Base-by-base conservation (phyloP, 2,888 invertebrate species). In the Phyllotreta cruciferae region DNA sequence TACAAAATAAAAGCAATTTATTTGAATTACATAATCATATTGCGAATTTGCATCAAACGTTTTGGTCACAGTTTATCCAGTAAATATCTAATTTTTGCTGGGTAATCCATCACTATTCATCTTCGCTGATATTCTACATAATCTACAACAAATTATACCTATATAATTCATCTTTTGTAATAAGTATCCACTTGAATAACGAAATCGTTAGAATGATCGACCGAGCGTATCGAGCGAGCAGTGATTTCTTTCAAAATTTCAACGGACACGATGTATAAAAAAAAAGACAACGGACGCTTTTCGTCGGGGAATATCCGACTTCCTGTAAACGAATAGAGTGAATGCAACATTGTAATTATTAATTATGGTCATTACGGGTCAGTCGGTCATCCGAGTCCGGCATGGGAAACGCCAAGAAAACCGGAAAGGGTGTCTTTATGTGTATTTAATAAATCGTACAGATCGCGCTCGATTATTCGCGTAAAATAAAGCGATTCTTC, bases 361-460 rank as follows among this genome's bases (percentile, higher is more conserved):
- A 72, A 72, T 72, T 69, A 72, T 66, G 69, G 69, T 71, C 60
- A 64, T 72, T 71, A 68, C 52, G 65, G 72, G 70, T 72, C 72
- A 68, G 14, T 61, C 69, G 68, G 69, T 70, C 70, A 71, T 65
- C 70, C 70, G 69, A 64, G 65, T 63, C 66, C 62, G 52, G 49
- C 52, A 54, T 71, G 71, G 68, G 70, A 70, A 70, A 65, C 34
- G 42, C 60, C 9, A 24, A 24, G 24, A 24, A 24, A 36, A 57
- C 57, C 38, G 49, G 57, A 57, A 57, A 37, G 57, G 57, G 37
- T 57, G 24, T 24, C 4, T 24, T 24, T 24, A n/a, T 24, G 24
- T 24, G 24, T 3, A 24, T 4, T 24, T 24, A 24, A 24, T 24
- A 24, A 24, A 24, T 24, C 24, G 24, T 24, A 24, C 2, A 24